These are phyloP conservation scores for Tetanocera ferruginea DNA, from an alignment of 2,888 invertebrate genomes.

Conservation along the genomic window DNA sequence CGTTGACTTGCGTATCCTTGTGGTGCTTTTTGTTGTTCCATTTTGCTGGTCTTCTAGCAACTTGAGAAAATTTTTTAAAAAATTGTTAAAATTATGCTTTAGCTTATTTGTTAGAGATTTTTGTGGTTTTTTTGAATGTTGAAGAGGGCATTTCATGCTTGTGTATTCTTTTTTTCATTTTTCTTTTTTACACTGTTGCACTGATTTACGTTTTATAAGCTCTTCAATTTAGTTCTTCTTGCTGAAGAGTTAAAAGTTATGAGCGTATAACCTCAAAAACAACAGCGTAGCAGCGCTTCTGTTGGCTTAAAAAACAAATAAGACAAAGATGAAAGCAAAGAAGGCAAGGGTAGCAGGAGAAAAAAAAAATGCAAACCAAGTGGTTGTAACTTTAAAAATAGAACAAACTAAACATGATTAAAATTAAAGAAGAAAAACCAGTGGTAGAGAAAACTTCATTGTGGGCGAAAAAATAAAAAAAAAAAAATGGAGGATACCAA, in stretches of 20 bases:
- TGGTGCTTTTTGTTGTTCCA: conserved; percentile 9
- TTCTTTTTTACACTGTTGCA: not conserved
- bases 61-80: conserved; percentile 20
- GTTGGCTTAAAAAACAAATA: conserved; percentile 8
- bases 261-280: conserved; percentile 36
- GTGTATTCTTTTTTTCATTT: conserved; percentile 15
- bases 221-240: conserved; percentile 15
- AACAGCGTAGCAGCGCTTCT: conserved; percentile 11
- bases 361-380: not conserved
- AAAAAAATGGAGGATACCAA: not conserved
- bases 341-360: not conserved
- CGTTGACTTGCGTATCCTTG: conserved; percentile 7
- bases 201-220: conserved; percentile 35
- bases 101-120: conserved; percentile 26
- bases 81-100: conserved; percentile 22
- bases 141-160: conserved; percentile 24
- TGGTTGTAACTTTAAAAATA: not conserved
- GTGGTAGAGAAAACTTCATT: not conserved
- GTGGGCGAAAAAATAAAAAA: not conserved
- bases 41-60: conserved; percentile 19
- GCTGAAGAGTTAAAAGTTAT: conserved; percentile 17
- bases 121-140: conserved; percentile 24
- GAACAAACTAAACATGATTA: conserved; percentile 1
- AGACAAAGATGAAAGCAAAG: not conserved
- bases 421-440: conserved; percentile 4